phyloP scores from a whole-genome alignment of 2,113 vertebrate genomes.

The Chiloscyllium plagiosum region DNA sequence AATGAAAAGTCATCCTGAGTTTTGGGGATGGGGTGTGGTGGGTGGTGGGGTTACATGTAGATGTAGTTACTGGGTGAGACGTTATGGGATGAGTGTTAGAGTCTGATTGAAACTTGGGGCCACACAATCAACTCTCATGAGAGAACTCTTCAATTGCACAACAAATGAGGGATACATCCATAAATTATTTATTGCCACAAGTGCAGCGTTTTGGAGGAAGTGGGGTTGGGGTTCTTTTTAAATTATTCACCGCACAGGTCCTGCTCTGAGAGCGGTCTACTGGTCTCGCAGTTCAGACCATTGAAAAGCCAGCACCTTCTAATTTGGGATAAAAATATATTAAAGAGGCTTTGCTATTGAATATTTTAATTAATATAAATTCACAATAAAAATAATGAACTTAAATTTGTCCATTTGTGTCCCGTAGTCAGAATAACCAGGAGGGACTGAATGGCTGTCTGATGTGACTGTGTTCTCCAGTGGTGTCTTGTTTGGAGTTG shows the following conservation, averaged over 20 bases:
- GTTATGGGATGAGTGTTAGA: neutral
- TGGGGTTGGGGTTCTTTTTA: neutral
- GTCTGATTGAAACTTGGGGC: neutral
- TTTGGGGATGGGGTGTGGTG: neutral
- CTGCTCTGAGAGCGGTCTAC: neutral
- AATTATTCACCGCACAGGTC: neutral
- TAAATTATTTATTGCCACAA: neutral
- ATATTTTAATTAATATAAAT: conserved; percentile 35
- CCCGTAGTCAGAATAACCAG: neutral
- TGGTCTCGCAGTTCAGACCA: neutral
- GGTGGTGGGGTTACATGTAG: neutral
- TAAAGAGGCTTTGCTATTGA: conserved; percentile 30
- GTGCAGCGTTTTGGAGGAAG: neutral
- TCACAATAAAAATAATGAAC: conserved; percentile 16
- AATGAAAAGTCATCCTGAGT: neutral
- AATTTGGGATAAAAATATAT: neutral
- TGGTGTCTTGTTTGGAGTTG: no score
- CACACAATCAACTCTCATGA: neutral
- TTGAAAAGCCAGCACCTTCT: neutral
- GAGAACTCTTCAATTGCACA: neutral
- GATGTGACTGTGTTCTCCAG: neutral
- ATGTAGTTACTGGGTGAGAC: neutral
- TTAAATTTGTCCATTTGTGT: neutral
- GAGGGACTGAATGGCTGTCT: neutral
- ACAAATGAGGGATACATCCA: neutral